These are phyloP conservation scores for Aradophagus sp. DNA, from an alignment of 1,140 invertebrate species.

Conservation along the genomic window DNA sequence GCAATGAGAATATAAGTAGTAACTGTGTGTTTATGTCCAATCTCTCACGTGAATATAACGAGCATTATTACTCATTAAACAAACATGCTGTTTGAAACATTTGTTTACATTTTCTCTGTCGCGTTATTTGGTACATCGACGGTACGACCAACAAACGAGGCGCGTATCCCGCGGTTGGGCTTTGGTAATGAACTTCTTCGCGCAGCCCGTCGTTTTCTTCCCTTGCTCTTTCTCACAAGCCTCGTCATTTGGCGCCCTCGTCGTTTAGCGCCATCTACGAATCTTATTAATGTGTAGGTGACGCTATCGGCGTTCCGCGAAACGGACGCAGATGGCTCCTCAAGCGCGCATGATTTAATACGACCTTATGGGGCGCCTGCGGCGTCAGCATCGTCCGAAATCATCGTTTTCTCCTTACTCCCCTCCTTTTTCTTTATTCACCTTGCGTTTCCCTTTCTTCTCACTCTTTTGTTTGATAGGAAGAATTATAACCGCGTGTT, in stretches of 20 bases:
- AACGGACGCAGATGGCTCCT: neutral
- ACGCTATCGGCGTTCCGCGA: too few species aligned
- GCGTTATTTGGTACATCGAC: constrained; percentile 61
- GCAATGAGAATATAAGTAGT: constrained; percentile 75
- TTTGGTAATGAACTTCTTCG: constrained; percentile 13
- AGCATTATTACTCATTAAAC: constrained; percentile 73
- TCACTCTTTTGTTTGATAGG: too few species aligned
- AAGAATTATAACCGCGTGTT: constrained; percentile 62
- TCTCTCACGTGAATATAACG: constrained; percentile 75
- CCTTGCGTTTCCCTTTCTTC: too few species aligned
- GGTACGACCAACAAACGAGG: constrained; percentile 19
- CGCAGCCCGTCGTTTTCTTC: constrained; percentile 42
- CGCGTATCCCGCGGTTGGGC: constrained; percentile 31
- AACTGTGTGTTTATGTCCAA: constrained; percentile 75
- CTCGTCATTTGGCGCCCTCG: neutral
- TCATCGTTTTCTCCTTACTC: too few species aligned
- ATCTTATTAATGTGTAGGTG: too few species aligned
- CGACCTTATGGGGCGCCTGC: too few species aligned
- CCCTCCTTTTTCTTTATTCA: too few species aligned
- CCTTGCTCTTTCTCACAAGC: neutral
- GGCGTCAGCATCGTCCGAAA: too few species aligned
- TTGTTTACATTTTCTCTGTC: constrained; percentile 64
- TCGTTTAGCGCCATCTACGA: constrained; percentile 7
- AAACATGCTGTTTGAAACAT: constrained; percentile 70
- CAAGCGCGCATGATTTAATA: too few species aligned